Evolutionary conservation across 2,888 invertebrate species (phyloP), one percentile per base, ranked within the genome.

Genomic region (Mayetiola destructor): DNA sequence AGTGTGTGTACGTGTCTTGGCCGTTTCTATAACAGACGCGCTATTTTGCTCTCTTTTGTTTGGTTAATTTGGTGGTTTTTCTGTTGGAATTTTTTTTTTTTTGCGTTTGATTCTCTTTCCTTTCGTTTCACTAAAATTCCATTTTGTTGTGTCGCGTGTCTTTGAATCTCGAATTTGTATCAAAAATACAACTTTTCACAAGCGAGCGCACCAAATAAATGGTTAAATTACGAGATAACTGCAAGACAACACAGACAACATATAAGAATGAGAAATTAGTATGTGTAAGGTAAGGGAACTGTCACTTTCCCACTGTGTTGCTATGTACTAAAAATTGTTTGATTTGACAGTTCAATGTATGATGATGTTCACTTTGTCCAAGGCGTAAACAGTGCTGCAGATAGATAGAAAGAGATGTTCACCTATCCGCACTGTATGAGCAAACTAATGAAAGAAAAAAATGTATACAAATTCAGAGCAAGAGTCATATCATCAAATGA

Each of bases 131-230:
- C n/a, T 36, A 3, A 12, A n/a, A 10, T 42, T 42, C 6, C 18
- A 18, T 18, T 39, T 39, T 39, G 16, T 39, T 39, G 2, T 40
- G 12, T 40, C 10, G 20, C 36, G 36, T 9, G 12, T 36, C n/a
- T 36, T 36, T 5, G n/a, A n/a, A n/a, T n/a, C n/a, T n/a, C 18
- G 20, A 39, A 48, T n/a, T 8, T n/a, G n/a, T 32, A 48, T n/a
- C n/a, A 23, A 48, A 27, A 48, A 27, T 27, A 48, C 48, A 48
- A 48, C 48, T 48, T 48, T 48, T n/a, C 48, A 48, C 48, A 27
- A 48, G n/a, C 48, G 16, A 48, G 27, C 27, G 27, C 48, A 48
- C 48, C 14, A 9, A 27, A 16, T 48, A 27, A 48, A 48, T 48
- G 48, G 1, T 48, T 48, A 23, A 21, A 14, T 23, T 48, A 27